Evolutionary conservation across 2,888 invertebrate genomes (phyloP).

Genomic region (Oligia latruncula): DNA sequence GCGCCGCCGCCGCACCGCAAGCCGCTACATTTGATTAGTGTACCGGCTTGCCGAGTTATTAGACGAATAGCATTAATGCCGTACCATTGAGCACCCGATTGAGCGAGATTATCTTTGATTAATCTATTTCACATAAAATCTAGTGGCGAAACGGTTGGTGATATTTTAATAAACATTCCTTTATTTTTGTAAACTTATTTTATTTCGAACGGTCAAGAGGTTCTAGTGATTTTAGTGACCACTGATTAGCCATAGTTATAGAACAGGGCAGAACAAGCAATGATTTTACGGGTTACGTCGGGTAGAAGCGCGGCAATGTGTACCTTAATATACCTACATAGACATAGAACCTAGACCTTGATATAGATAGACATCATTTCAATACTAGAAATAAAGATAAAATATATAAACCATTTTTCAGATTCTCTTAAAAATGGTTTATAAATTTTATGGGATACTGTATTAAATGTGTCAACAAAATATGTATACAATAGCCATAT

Average conservation of each 20-base stretch:
- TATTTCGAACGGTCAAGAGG: not conserved
- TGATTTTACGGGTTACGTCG: not conserved
- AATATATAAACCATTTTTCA: too few species aligned
- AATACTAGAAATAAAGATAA: too few species aligned
- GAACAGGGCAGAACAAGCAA: not conserved
- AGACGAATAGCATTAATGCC: constrained; percentile 24
- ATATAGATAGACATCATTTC: too few species aligned
- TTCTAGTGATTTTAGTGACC: not conserved
- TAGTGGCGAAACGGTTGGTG: constrained; percentile 16
- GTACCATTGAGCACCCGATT: constrained; percentile 22
- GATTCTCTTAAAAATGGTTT: too few species aligned
- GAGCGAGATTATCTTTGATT: constrained; percentile 31
- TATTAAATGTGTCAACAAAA: too few species aligned
- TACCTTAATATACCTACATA: too few species aligned
- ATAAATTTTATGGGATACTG: too few species aligned
- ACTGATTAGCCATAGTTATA: not conserved
- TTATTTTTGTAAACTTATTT: constrained; percentile 10
- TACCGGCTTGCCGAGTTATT: constrained; percentile 45
- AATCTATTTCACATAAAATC: constrained; percentile 28
- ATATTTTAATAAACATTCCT: constrained; percentile 18
- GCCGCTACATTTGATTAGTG: constrained; percentile 7
- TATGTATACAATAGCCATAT: too few species aligned
- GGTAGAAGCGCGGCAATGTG: too few species aligned
- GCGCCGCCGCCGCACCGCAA: not conserved
- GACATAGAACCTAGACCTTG: too few species aligned